A percentile compares a stretch with the other conserved stretches of the same genome.
Evolutionary conservation across 1,140 invertebrate genomes (phyloP).

Genomic region (Drosophila azteca): DNA sequence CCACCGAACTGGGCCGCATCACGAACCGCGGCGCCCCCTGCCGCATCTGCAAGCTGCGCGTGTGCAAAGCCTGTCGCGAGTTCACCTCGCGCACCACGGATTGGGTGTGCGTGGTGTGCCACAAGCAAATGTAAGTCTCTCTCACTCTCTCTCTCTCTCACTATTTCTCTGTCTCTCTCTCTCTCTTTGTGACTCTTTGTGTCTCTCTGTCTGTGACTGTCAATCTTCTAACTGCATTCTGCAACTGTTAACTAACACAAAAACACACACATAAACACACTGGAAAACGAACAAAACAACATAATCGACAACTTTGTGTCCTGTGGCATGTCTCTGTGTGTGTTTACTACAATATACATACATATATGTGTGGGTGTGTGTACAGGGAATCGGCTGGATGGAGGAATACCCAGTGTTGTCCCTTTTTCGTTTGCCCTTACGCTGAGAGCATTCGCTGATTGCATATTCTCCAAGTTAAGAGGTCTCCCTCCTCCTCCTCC

Average conservation of each 20-base stretch:
- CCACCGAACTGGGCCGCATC: constrained; percentile 88
- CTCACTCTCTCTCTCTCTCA: constrained; percentile 29
- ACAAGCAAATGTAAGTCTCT: constrained; percentile 89
- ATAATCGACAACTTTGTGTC: constrained; percentile 21
- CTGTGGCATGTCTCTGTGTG: neutral
- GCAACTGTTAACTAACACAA: constrained; percentile 10
- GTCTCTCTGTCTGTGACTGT: constrained; percentile 46
- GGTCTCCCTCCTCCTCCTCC: neutral
- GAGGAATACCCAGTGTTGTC: neutral
- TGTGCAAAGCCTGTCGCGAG: constrained; percentile 90
- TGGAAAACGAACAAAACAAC: constrained; percentile 19
- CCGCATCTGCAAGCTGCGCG: constrained; percentile 87
- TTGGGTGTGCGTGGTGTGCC: constrained; percentile 90
- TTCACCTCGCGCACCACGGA: constrained; percentile 87
- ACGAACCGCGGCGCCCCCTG: constrained; percentile 90
- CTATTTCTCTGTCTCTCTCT: constrained; percentile 12
- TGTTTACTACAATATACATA: neutral
- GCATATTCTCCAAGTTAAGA: neutral
- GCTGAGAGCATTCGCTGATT: too few species aligned
- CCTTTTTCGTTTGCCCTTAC: too few species aligned
- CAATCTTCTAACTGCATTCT: constrained; percentile 6
- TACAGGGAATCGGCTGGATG: neutral
- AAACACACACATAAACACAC: constrained; percentile 34
- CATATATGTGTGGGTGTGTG: neutral
- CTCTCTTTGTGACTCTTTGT: neutral